phyloP scores from a whole-genome alignment of 2,888 invertebrate genomes.

The Vesta saturnalis region DNA sequence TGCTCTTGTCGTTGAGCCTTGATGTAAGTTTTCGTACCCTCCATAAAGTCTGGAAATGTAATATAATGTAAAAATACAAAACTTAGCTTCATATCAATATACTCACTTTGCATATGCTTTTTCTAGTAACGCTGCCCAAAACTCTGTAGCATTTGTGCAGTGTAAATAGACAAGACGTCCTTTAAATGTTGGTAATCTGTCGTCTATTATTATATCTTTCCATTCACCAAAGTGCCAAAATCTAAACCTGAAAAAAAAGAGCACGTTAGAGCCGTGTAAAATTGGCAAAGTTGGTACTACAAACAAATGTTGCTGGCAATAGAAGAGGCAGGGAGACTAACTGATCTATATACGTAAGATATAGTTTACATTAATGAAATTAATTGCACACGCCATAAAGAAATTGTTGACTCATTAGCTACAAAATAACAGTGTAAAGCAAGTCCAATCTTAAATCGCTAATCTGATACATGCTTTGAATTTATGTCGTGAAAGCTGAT shows the following conservation, averaged over 20 bases:
- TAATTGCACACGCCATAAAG: conserved; percentile 35
- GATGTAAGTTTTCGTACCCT: conserved; percentile 72
- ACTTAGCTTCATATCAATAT: not conserved
- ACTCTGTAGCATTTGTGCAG: conserved; percentile 72
- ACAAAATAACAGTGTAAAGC: conserved; percentile 37
- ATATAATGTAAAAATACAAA: no score
- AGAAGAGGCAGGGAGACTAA: no score
- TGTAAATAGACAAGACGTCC: conserved; percentile 71
- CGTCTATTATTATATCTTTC: conserved; percentile 80
- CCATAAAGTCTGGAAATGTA: conserved; percentile 69
- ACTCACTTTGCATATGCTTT: conserved; percentile 83
- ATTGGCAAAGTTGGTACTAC: no score
- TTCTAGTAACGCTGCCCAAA: conserved; percentile 81
- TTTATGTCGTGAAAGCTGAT: conserved; percentile 46
- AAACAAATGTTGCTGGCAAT: no score
- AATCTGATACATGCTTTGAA: conserved; percentile 45
- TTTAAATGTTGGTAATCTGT: conserved; percentile 76
- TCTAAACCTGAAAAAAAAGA: conserved; percentile 66
- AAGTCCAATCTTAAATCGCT: conserved; percentile 31
- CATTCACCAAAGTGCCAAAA: conserved; percentile 86
- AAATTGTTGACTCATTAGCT: conserved; percentile 39
- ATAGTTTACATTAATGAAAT: no score
- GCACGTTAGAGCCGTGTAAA: no score
- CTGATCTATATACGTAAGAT: no score
- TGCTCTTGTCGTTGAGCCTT: conserved; percentile 73